These are phyloP conservation scores for Daphoenositta chrysoptera DNA, from an alignment of 2,113 vertebrate species.

Conservation along the genomic window DNA sequence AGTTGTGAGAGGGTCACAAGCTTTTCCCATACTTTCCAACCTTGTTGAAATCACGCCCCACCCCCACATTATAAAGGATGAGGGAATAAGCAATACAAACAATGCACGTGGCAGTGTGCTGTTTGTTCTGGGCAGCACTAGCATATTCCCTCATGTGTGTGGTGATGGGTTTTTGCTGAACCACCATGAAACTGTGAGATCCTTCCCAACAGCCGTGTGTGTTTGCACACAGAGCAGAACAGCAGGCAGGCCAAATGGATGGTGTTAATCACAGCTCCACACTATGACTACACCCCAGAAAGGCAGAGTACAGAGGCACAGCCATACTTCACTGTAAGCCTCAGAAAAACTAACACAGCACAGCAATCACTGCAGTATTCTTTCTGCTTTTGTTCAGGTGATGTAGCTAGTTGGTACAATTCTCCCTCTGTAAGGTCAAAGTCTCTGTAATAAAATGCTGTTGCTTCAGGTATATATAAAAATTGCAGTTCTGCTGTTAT, in stretches of 20 bases:
- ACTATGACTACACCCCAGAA: neutral
- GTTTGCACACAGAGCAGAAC: neutral
- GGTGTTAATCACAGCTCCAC: neutral
- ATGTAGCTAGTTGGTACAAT: neutral
- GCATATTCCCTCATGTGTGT: neutral
- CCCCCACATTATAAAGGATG: neutral
- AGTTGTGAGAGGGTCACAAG: neutral
- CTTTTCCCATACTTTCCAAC: neutral
- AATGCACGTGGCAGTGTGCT: neutral
- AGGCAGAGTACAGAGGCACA: neutral
- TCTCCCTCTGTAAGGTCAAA: neutral
- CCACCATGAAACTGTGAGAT: neutral
- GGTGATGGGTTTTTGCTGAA: conserved; percentile 3
- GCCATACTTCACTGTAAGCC: neutral
- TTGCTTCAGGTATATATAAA: neutral
- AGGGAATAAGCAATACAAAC: neutral
- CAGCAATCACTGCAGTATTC: neutral
- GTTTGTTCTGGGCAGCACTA: neutral
- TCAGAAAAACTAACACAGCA: neutral
- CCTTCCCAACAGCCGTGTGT: neutral
- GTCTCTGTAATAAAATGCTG: neutral
- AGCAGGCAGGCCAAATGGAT: neutral
- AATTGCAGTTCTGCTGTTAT: neutral
- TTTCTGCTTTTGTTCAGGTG: neutral
- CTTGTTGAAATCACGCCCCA: neutral